Percentiles rank a stretch among this genome's conserved stretches.
Conservation (phyloP, 2,888 invertebrate species). For the Rhagophthalmus giganteus region DNA sequence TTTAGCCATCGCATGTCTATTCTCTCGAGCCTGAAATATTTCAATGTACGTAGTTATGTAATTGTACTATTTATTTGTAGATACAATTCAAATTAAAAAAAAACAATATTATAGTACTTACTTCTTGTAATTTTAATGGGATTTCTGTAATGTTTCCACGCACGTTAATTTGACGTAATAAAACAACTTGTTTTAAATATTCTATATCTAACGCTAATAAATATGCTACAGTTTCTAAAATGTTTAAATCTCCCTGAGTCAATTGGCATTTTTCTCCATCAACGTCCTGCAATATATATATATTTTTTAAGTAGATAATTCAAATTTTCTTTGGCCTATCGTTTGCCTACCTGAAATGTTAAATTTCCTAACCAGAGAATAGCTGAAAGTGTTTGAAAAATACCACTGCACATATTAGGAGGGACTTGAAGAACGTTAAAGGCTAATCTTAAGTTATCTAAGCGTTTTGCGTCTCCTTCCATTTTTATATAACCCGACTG, state of each 20-base stretch:
- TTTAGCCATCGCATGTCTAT: slow-evolving; percentile 91
- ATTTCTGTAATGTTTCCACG: slow-evolving; percentile 92
- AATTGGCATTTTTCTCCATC: slow-evolving; percentile 85
- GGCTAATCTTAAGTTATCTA: slow-evolving; percentile 84
- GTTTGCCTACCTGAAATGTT: slow-evolving; percentile 75
- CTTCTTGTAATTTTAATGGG: slow-evolving; percentile 83
- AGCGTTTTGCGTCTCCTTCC: slow-evolving; percentile 70
- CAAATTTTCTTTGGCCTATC: too few relatives aligned
- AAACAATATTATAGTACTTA: slow-evolving; percentile 44
- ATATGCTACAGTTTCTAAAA: slow-evolving; percentile 71
- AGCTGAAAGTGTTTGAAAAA: slow-evolving; percentile 84
- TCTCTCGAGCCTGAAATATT: slow-evolving; percentile 77
- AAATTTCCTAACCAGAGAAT: slow-evolving; percentile 91
- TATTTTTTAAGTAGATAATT: slow-evolving; percentile 1
- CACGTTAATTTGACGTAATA: slow-evolving; percentile 85
- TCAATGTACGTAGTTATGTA: too few relatives aligned
- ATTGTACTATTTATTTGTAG: neutral
- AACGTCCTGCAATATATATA: slow-evolving; percentile 63
- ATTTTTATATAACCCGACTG: slow-evolving; percentile 74
- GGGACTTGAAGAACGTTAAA: slow-evolving; percentile 88
- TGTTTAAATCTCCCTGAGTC: slow-evolving; percentile 69
- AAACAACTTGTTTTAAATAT: slow-evolving; percentile 74
- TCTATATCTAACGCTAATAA: slow-evolving; percentile 76
- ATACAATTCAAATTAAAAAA: neutral
- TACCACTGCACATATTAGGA: slow-evolving; percentile 82